These are phyloP conservation scores for Iphiclides podalirius DNA, from an alignment of 2,888 invertebrate species.

Conservation along the genomic window DNA sequence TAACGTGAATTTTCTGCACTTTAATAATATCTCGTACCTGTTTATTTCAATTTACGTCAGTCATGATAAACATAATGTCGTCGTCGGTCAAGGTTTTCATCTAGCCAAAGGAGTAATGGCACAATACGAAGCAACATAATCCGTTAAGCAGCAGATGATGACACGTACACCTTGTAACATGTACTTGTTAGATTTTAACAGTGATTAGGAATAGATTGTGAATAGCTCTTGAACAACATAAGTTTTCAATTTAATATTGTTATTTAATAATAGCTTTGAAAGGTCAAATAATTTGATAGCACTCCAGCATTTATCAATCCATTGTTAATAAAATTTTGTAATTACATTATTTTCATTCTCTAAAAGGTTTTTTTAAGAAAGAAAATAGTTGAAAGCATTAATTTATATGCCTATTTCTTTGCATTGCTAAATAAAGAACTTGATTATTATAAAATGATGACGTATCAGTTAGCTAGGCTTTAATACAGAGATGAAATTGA, in stretches of 20 bases:
- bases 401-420: too few relatives aligned
- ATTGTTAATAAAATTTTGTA: background rate
- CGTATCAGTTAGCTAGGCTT: too few relatives aligned
- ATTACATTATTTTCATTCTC: too few relatives aligned
- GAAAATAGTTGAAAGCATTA: too few relatives aligned
- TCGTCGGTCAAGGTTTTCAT: constrained; percentile 19
- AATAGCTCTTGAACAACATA: background rate
- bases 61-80: constrained; percentile 7
- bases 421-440: too few relatives aligned
- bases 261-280: constrained; percentile 4
- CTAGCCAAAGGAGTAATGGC: constrained; percentile 2
- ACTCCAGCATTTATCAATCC: background rate
- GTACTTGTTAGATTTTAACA: constrained; percentile 5
- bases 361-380: too few relatives aligned
- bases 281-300: constrained; percentile 7
- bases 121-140: constrained; percentile 7
- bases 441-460: too few relatives aligned
- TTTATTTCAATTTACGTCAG: constrained; percentile 15
- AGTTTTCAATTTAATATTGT: constrained; percentile 4
- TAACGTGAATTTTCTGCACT: constrained; percentile 11
- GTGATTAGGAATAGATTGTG: background rate
- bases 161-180: constrained; percentile 7
- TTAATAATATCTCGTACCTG: background rate
- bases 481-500: too few relatives aligned
- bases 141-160: constrained; percentile 3